Conservation (phyloP, 2,113 vertebrate species). For the Myrmophylax atrothorax region DNA sequence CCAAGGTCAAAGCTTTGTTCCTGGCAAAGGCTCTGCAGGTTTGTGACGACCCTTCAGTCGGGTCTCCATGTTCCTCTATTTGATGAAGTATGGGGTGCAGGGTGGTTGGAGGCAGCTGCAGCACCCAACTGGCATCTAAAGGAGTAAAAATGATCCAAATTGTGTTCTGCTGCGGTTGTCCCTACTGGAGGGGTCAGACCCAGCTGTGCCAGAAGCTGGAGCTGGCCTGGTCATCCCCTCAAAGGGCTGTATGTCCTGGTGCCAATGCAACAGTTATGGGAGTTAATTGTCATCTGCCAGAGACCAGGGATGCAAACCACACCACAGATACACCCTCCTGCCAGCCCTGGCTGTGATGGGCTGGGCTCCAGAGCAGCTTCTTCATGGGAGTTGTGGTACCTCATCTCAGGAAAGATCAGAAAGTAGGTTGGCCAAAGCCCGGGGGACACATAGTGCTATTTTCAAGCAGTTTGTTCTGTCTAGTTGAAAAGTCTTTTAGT, state of each 20-base stretch:
- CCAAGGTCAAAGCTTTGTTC: not conserved
- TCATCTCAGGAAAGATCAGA: not conserved
- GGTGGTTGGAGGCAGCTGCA: not conserved
- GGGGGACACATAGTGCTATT: slow-evolving; percentile 8
- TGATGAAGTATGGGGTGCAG: not conserved
- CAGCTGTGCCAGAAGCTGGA: not conserved
- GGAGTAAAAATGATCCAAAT: not conserved
- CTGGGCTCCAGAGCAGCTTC: not conserved
- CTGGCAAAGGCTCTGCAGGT: not conserved
- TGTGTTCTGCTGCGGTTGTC: not conserved
- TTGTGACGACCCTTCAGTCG: not conserved
- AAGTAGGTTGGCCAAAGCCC: slow-evolving; percentile 56
- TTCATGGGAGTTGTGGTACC: not conserved
- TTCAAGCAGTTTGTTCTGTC: slow-evolving; percentile 43
- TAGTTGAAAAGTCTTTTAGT: not conserved
- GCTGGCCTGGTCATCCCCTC: not conserved
- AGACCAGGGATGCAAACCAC: not conserved
- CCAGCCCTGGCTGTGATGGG: not conserved
- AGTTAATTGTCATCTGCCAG: not conserved
- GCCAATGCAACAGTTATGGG: not conserved
- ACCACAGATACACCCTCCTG: fast-evolving
- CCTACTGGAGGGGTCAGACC: not conserved
- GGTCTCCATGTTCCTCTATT: not conserved
- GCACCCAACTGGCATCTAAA: not conserved
- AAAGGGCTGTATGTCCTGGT: not conserved